Base-by-base conservation (phyloP, 2,113 vertebrate species). In the Solea solea region DNA sequence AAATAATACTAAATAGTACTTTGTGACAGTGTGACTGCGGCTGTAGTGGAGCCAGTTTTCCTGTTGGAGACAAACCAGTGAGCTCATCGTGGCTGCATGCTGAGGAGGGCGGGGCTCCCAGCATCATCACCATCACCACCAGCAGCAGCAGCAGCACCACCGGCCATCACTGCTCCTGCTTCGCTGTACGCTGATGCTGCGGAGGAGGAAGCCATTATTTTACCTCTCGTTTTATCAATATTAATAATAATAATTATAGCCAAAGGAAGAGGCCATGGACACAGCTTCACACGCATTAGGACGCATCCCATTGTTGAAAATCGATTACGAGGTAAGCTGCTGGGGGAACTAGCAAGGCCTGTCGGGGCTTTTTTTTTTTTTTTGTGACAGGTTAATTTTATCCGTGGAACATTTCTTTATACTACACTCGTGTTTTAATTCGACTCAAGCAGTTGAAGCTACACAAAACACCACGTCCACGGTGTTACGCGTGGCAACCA, bases 161-260 rank as follows among this genome's bases (percentile, higher is more conserved):
- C 85, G 79, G 86, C 89, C 90, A 88, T 89, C 85, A 51, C 80
- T 74, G 73, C 81, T 81, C 89, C 80, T 74, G 73, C 81, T 81
- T 90, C 88, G 89, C 91, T 89, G 90, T 91, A 86, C 90, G 91
- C 87, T 91, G 92, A 88, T 92, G 90, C 91, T 92, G 92, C 89
- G 61, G 11, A 67, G 61, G 11, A 67, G 40, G 34, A 34, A 34
- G 34, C 3, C 34, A 45, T 44, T 14, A 39, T 7, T 48, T n/a
- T 34, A 34, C 5, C 34, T 34, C 34, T 34, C 34, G 1, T 34
- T 3, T 34, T 34, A 34, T 21, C 1, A 21, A 21, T 21, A 46
- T 46, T 8, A 46, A 14, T 48, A 5, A 48, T 13, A 48, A 48
- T 13, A 48, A 48, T 13, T 4, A 5, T 3, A 13, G 45, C 4